Conservation (phyloP, 2,888 invertebrate genomes). For the Coenonympha glycerion region DNA sequence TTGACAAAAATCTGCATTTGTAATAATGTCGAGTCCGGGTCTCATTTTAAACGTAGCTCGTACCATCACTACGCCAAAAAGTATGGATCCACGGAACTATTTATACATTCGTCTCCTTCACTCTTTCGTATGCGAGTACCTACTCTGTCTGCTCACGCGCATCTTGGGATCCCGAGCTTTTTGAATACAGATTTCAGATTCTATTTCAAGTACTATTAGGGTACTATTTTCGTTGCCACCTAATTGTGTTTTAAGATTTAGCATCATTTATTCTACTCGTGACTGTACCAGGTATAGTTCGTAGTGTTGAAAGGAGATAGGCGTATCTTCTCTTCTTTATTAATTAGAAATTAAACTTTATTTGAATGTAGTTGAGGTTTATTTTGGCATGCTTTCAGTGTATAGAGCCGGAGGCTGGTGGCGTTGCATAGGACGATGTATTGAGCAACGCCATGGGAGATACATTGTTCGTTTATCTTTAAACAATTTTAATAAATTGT, state of each 20-base stretch:
- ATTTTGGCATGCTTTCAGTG: constrained; percentile 20
- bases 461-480: constrained; percentile 32
- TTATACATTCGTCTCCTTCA: constrained; percentile 36
- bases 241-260: constrained; percentile 42
- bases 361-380: neutral
- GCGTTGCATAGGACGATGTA: constrained; percentile 42
- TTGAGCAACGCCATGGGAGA: constrained; percentile 53
- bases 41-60: no score
- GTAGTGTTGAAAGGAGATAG: constrained; percentile 61
- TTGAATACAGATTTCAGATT: constrained; percentile 33
- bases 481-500: constrained; percentile 37
- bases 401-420: constrained; percentile 38
- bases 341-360: constrained; percentile 9
- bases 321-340: constrained; percentile 17
- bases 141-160: constrained; percentile 61
- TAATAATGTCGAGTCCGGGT: neutral
- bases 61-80: constrained; percentile 25
- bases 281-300: constrained; percentile 64
- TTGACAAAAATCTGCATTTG: no score
- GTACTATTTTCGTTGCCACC: constrained; percentile 32
- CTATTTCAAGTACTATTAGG: constrained; percentile 30
- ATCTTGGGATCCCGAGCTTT: constrained; percentile 36
- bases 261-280: constrained; percentile 70
- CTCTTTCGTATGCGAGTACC: constrained; percentile 29
- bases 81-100: constrained; percentile 34